phyloP scores from a whole-genome alignment of 2,113 vertebrate species.

The Tachuris rubrigastra region DNA sequence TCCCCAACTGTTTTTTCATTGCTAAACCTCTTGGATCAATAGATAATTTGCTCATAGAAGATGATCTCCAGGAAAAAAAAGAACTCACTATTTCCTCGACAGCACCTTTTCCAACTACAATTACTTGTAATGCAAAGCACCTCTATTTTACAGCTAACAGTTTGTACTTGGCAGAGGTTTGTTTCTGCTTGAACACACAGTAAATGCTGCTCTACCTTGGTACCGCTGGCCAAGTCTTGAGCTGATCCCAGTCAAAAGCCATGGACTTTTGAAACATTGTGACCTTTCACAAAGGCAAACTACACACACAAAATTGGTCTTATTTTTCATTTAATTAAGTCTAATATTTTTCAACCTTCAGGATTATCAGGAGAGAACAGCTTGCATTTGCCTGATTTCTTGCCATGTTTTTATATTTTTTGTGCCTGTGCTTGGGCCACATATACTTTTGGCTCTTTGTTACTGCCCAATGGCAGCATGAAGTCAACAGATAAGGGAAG shows the following conservation, averaged over 20 bases:
- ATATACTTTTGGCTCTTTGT: neutral
- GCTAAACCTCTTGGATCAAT: neutral
- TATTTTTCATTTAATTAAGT: conserved; percentile 36
- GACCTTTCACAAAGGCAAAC: neutral
- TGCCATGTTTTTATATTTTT: conserved; percentile 4
- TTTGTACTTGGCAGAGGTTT: neutral
- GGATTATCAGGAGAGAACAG: conserved; percentile 41
- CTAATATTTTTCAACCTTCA: conserved; percentile 17
- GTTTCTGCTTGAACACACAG: neutral
- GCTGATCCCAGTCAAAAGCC: neutral
- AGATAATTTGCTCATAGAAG: neutral
- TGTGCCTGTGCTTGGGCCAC: neutral
- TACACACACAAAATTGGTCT: neutral
- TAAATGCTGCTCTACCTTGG: neutral
- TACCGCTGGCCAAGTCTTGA: neutral
- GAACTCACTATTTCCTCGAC: neutral
- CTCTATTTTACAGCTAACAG: neutral
- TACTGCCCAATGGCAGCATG: neutral
- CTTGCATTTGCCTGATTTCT: conserved; percentile 29
- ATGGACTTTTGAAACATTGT: neutral
- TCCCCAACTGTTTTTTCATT: neutral
- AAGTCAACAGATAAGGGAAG: conserved; percentile 35
- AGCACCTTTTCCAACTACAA: neutral
- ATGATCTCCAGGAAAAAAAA: neutral
- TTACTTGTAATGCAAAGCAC: neutral